Conservation (phyloP, 2,888 invertebrate species). For the Caprella mutica region DNA sequence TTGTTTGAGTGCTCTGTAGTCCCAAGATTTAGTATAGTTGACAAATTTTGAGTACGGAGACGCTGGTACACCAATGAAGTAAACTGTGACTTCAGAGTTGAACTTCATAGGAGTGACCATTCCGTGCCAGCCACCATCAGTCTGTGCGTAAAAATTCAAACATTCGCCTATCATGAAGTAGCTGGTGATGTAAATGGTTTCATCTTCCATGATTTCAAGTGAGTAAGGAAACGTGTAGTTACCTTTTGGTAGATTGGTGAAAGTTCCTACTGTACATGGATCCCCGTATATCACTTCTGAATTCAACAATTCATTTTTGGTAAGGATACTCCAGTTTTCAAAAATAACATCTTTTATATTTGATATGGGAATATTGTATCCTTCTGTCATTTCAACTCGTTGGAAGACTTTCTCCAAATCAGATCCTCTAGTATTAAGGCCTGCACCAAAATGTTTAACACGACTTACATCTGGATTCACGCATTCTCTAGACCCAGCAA, state of each 20-base stretch:
- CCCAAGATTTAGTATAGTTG: too few species aligned
- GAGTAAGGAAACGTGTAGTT: conserved; percentile 17
- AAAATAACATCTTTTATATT: conserved; percentile 3
- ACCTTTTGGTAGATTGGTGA: conserved; percentile 8
- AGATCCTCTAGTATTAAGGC: conserved; percentile 17
- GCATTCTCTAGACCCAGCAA: conserved; percentile 15
- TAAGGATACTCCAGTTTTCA: conserved; percentile 4
- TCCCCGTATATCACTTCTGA: conserved; percentile 14
- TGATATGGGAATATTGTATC: conserved; percentile 7
- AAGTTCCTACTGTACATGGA: conserved; percentile 13
- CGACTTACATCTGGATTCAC: conserved; percentile 23
- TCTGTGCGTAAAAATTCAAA: conserved; percentile 17
- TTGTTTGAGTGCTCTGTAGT: not conserved
- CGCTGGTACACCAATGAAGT: conserved; percentile 20
- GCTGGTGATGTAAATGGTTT: conserved; percentile 1
- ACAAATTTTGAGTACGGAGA: conserved; percentile 19
- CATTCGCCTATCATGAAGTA: conserved; percentile 13
- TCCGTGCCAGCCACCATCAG: conserved; percentile 14
- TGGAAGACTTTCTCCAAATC: conserved; percentile 16
- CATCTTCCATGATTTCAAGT: not conserved
- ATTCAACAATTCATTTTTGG: not conserved
- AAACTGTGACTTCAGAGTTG: conserved; percentile 6
- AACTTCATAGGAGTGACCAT: conserved; percentile 11
- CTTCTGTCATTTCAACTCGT: conserved; percentile 3
- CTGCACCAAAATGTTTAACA: conserved; percentile 22